These are phyloP conservation scores for Platanista minor DNA, from an alignment of 2,113 vertebrate genomes.

Conservation along the genomic window DNA sequence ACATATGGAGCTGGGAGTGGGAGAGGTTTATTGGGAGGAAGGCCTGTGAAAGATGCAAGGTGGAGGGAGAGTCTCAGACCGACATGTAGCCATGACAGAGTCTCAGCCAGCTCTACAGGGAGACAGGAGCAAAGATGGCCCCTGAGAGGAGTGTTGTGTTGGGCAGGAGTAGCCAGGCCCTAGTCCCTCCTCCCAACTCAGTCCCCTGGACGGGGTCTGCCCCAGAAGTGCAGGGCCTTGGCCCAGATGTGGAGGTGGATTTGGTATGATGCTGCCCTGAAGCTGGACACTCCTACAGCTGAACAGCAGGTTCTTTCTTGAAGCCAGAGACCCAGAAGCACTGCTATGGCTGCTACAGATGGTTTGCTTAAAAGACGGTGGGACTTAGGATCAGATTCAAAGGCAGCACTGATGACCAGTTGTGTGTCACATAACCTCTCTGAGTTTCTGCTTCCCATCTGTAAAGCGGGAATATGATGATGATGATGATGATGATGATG, in stretches of 20 bases:
- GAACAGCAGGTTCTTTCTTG: accelerated
- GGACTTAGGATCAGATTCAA: background rate
- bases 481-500: background rate
- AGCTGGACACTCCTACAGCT: background rate
- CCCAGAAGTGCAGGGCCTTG: background rate
- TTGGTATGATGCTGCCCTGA: background rate
- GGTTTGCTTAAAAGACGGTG: background rate
- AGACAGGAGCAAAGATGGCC: background rate
- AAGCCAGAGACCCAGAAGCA: background rate
- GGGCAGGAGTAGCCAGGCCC: background rate
- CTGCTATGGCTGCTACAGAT: too few species aligned
- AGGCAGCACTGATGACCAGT: background rate
- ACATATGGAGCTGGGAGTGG: background rate
- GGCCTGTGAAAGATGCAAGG: accelerated
- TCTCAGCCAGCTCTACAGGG: background rate
- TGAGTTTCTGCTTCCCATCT: too few species aligned
- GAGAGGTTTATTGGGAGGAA: accelerated
- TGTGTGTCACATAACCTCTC: background rate
- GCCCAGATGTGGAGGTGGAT: background rate
- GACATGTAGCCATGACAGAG: too few species aligned
- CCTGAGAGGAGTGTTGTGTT: background rate
- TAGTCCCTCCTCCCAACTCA: background rate
- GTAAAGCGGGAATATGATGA: background rate
- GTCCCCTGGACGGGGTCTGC: background rate
- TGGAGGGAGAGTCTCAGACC: background rate